A percentile compares a stretch with the other conserved stretches of the same genome.
These are phyloP conservation scores for Tetrapedia diversipes DNA, from an alignment of 2,888 invertebrate species.

Conservation along the genomic window DNA sequence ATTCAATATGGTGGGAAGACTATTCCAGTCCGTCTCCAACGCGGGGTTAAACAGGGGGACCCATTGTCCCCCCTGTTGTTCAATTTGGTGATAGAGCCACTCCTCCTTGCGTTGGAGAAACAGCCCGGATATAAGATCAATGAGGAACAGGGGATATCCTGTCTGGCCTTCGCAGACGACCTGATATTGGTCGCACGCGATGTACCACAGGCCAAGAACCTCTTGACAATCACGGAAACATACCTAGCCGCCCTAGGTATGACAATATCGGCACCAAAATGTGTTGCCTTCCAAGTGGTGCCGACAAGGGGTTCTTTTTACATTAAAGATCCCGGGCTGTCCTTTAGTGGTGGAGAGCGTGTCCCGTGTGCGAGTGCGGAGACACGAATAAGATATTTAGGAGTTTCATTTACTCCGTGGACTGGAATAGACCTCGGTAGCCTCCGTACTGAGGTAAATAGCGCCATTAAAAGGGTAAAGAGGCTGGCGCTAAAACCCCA, in stretches of 20 bases:
- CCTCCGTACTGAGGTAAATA: neutral
- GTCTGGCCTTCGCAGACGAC: slow-evolving; percentile 36
- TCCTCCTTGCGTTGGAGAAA: neutral
- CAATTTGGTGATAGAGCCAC: slow-evolving; percentile 9
- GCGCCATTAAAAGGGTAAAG: neutral
- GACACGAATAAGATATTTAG: slow-evolving; percentile 5
- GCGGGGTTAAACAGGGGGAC: slow-evolving; percentile 39
- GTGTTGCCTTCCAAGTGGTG: neutral
- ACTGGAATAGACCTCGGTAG: neutral
- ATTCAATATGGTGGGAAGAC: neutral
- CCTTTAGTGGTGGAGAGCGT: neutral
- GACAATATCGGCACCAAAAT: neutral
- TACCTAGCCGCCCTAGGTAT: slow-evolving; percentile 1
- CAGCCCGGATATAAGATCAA: neutral
- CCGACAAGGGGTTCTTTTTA: neutral
- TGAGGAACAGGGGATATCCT: neutral
- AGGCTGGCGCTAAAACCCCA: slow-evolving; percentile 7
- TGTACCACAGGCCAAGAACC: slow-evolving; percentile 1
- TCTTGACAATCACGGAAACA: neutral
- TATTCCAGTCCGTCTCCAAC: neutral
- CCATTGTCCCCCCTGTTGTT: slow-evolving; percentile 3
- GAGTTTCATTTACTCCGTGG: slow-evolving; percentile 10
- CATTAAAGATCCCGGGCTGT: neutral
- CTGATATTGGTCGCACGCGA: neutral
- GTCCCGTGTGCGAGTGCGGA: neutral